phyloP scores from a whole-genome alignment of 1,140 invertebrate species.

The Eueides isabella region DNA sequence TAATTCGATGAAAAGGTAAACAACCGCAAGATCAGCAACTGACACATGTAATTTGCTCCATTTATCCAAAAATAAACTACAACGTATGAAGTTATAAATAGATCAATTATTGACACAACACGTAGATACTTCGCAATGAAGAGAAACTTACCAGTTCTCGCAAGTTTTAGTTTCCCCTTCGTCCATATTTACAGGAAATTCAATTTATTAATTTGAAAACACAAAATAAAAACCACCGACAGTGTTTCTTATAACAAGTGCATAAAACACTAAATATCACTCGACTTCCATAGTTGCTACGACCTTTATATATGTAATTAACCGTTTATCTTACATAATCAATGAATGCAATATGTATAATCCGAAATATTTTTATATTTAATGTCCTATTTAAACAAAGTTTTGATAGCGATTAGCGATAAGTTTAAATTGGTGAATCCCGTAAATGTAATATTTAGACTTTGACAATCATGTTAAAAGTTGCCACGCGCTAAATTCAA shows the following conservation, averaged over 20 bases:
- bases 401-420: constrained; percentile 9
- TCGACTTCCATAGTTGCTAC: not conserved
- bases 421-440: constrained; percentile 29
- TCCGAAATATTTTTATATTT: not conserved
- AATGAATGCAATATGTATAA: not conserved
- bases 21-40: constrained; percentile 47
- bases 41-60: constrained; percentile 56
- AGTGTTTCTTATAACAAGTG: not conserved
- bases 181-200: constrained; percentile 44
- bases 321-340: not conserved
- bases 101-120: constrained; percentile 63
- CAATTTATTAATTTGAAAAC: not conserved
- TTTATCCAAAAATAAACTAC: constrained; percentile 65
- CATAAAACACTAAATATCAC: not conserved
- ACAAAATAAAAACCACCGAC: not conserved
- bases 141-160: constrained; percentile 52
- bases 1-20: constrained; percentile 47
- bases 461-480: constrained; percentile 2
- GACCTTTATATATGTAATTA: not conserved
- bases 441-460: constrained; percentile 25
- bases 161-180: constrained; percentile 52
- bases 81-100: constrained; percentile 60
- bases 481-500: constrained; percentile 13
- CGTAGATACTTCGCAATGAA: constrained; percentile 20
- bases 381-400: constrained; percentile 8